Evolutionary conservation across 2,113 vertebrate genomes (phyloP).

Genomic region (Cebus imitator): DNA sequence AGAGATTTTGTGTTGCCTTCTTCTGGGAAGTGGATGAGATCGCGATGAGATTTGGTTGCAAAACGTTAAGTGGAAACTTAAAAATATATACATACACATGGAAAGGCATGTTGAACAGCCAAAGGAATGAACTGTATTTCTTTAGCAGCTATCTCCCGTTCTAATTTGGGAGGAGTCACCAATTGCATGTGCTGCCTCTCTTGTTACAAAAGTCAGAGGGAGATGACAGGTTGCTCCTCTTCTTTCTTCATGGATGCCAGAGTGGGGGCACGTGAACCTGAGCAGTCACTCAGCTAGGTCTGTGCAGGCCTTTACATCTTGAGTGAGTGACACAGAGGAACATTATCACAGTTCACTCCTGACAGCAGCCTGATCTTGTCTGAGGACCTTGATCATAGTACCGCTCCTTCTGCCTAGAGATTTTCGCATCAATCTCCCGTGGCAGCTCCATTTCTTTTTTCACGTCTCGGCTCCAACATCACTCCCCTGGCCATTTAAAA

Average conservation of each 20-base stretch:
- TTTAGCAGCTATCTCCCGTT: background rate
- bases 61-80: background rate
- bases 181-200: background rate
- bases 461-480: background rate
- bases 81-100: background rate
- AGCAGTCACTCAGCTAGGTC: background rate
- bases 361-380: accelerated
- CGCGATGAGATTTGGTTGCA: background rate
- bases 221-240: background rate
- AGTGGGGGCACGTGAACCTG: background rate
- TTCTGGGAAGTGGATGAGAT: background rate
- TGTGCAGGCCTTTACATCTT: background rate
- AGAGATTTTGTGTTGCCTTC: background rate
- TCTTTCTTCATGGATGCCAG: background rate
- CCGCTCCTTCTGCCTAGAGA: accelerated
- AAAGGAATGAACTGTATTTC: background rate
- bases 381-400: background rate
- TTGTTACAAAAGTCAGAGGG: background rate
- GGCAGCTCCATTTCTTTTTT: background rate
- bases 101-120: background rate
- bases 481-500: background rate
- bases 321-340: background rate
- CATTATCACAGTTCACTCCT: background rate
- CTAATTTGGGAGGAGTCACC: background rate
- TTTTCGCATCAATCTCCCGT: background rate